Evolutionary conservation across 2,113 vertebrate species (phyloP), one percentile per base, ranked within the genome.

Genomic region (Carassius auratus): DNA sequence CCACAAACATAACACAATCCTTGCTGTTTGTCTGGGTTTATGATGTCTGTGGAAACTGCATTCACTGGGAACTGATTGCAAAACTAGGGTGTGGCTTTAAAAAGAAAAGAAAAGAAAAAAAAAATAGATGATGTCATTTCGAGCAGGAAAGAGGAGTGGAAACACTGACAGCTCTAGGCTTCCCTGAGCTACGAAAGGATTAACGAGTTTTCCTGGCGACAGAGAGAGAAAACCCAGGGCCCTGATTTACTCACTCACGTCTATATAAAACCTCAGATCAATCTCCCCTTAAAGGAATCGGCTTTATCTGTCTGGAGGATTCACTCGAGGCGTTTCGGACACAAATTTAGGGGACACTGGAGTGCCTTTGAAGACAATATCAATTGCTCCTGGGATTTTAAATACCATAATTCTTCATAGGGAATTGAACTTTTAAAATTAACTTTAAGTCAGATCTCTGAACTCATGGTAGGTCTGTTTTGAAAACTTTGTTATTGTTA

Each of bases 201-300:
- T 23, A 81, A 45, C 12, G 1, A 23, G 30, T 81, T 64, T 84
- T 81, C 83, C 61, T 68, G 52, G 69, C 48, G 36, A 30, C 73
- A 36, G 69, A 21, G 80, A 42, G n/a, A 59, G 17, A 45, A 64
- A 83, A 12, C 5, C 14, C 30, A 8, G 52, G 42, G 68, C 8
- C 62, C 38, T 13, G 74, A 87, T 76, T 42, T 6, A 14, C 74
- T 78, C 69, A 9, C 71, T 76, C 42, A 30, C 33, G 38, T 80
- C 83, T 87, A 83, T 85, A 83, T 87, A 80, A 87, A 89, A 61
- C 38, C 36, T 26, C 19, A 42, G 78, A 84, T 80, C 59, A 84
- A 80, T 13, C 26, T 84, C 26, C 52, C 55, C 42, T 79, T 71
- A 64, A 52, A 64, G 42, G 62, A 87, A 84, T 3, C 23, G 64